These are phyloP conservation scores for Cricetomys ansorgei DNA, from an alignment of 2,113 vertebrate genomes.

Conservation along the genomic window DNA sequence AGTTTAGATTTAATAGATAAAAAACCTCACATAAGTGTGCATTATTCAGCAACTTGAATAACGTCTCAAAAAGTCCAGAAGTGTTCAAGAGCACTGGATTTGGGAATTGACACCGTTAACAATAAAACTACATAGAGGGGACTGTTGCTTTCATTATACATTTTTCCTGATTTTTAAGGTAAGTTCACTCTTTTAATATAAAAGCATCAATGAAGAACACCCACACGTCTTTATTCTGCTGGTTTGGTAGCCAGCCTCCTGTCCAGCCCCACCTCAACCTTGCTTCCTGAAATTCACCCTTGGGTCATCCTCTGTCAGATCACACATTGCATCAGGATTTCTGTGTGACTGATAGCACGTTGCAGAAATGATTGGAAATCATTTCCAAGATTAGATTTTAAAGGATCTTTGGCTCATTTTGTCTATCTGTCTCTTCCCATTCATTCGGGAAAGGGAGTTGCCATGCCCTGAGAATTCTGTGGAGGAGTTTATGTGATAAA, in stretches of 20 bases:
- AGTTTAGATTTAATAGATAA: neutral
- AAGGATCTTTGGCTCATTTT: neutral
- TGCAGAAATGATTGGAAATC: neutral
- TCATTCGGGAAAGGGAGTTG: neutral
- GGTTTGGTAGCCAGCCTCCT: neutral
- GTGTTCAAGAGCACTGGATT: neutral
- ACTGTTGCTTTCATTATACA: neutral
- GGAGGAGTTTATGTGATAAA: neutral
- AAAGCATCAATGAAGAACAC: neutral
- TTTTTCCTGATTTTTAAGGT: neutral
- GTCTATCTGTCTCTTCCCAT: neutral
- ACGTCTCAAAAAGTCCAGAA: neutral
- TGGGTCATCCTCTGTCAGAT: neutral
- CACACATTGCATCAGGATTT: neutral
- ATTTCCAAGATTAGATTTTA: neutral
- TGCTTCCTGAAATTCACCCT: neutral
- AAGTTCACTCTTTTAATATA: neutral
- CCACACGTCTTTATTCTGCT: neutral
- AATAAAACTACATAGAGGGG: neutral
- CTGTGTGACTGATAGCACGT: neutral
- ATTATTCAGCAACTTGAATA: neutral
- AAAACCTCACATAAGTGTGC: neutral
- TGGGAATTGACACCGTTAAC: neutral
- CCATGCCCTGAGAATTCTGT: neutral
- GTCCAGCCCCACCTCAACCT: neutral